A percentile compares a stretch with the other conserved stretches of the same genome.
phyloP scores from a whole-genome alignment of 2,888 invertebrate genomes.

The Tetheella fluctuosa region DNA sequence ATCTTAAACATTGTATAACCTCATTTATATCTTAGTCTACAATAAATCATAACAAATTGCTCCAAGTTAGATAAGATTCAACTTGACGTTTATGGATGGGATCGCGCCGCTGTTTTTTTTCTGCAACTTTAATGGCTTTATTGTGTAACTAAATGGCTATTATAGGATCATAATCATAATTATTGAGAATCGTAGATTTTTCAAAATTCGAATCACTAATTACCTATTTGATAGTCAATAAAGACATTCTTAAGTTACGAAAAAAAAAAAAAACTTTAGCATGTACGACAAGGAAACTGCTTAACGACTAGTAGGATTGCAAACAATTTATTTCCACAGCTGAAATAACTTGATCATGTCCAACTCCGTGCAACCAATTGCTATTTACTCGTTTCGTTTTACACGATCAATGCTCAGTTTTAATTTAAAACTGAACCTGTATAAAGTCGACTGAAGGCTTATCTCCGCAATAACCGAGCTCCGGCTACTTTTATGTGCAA shows the following conservation, averaged over 20 bases:
- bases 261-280: too few species aligned
- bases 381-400: background rate
- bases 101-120: background rate
- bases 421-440: slow-evolving; percentile 1
- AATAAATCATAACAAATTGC: slow-evolving; percentile 12
- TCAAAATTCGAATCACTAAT: too few species aligned
- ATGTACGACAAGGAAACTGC: too few species aligned
- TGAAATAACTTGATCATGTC: background rate
- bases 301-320: too few species aligned
- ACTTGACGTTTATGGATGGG: background rate
- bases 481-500: slow-evolving; percentile 6
- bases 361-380: background rate
- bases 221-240: too few species aligned
- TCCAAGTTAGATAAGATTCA: background rate
- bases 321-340: too few species aligned
- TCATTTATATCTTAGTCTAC: slow-evolving; percentile 10
- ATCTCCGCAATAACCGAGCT: slow-evolving; percentile 8
- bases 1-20: background rate
- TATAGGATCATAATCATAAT: background rate
- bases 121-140: background rate
- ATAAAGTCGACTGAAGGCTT: background rate
- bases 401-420: background rate
- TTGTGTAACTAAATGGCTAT: background rate
- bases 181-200: background rate
- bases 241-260: too few species aligned